phyloP scores from a whole-genome alignment of 2,113 vertebrate genomes.

The Pluvianellus socialis region DNA sequence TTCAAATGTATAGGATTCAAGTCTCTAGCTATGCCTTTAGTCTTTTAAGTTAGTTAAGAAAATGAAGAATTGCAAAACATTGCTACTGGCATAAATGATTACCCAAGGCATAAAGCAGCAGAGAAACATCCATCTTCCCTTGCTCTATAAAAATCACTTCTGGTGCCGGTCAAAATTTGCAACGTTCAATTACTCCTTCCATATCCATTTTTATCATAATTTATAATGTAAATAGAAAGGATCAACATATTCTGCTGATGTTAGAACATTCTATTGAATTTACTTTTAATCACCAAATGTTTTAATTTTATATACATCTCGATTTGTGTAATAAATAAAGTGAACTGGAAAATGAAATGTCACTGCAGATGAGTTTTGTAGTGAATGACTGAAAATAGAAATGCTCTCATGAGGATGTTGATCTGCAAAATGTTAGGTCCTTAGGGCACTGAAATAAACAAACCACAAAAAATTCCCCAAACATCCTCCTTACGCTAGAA shows the following conservation, averaged over 20 bases:
- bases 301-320: neutral
- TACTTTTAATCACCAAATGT: neutral
- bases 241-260: neutral
- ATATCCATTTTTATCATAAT: neutral
- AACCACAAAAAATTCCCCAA: constrained; percentile 8
- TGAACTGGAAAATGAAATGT: constrained; percentile 31
- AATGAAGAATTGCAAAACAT: constrained; percentile 23
- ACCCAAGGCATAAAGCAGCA: neutral
- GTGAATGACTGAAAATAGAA: constrained; percentile 36
- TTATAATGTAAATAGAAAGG: neutral
- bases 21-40: neutral
- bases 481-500: neutral
- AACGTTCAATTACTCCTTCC: neutral
- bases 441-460: constrained; percentile 41
- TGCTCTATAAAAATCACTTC: neutral
- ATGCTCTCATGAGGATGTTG: constrained; percentile 17
- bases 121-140: constrained; percentile 6
- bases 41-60: constrained; percentile 10
- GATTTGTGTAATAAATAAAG: constrained; percentile 26
- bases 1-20: neutral
- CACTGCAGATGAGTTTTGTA: constrained; percentile 5
- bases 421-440: constrained; percentile 29
- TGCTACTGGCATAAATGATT: constrained; percentile 7
- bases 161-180: constrained; percentile 8
- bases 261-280: neutral